Evolutionary conservation across 2,113 vertebrate species (phyloP).

Genomic region (Smithornis capensis): DNA sequence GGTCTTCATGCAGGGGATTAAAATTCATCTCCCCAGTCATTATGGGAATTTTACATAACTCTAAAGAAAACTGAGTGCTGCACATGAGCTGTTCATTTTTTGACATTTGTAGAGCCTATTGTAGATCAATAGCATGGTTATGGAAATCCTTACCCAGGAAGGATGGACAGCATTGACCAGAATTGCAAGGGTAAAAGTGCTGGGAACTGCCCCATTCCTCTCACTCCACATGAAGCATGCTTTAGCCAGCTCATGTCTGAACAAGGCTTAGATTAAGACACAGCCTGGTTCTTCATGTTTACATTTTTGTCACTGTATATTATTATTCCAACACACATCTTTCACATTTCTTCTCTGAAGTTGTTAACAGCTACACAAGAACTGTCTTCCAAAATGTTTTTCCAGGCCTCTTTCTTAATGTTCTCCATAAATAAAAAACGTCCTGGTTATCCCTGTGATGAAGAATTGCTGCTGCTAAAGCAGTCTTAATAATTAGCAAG

Average conservation of each 20-base stretch:
- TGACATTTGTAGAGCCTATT: not conserved
- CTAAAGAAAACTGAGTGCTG: not conserved
- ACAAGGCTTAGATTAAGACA: not conserved
- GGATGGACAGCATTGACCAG: not conserved
- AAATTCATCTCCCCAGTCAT: not conserved
- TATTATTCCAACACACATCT: not conserved
- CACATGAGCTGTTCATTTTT: accelerated
- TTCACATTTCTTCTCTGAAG: not conserved
- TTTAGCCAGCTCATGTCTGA: not conserved
- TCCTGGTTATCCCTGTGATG: not conserved
- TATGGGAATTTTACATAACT: not conserved
- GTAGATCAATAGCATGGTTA: not conserved
- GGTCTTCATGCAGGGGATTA: not conserved
- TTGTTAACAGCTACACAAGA: not conserved
- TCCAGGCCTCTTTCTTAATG: not conserved
- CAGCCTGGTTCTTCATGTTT: not conserved
- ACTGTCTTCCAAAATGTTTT: not conserved
- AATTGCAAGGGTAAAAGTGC: not conserved
- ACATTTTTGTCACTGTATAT: not conserved
- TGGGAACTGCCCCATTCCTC: not conserved
- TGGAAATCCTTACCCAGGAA: not conserved
- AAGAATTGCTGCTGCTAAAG: not conserved
- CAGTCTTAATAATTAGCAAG: not conserved
- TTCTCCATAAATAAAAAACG: not conserved
- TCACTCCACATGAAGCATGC: not conserved